Percentiles rank a stretch among this genome's conserved stretches.
Conservation (phyloP, 2,797 vertebrate genomes). For the Prionace glauca region DNA sequence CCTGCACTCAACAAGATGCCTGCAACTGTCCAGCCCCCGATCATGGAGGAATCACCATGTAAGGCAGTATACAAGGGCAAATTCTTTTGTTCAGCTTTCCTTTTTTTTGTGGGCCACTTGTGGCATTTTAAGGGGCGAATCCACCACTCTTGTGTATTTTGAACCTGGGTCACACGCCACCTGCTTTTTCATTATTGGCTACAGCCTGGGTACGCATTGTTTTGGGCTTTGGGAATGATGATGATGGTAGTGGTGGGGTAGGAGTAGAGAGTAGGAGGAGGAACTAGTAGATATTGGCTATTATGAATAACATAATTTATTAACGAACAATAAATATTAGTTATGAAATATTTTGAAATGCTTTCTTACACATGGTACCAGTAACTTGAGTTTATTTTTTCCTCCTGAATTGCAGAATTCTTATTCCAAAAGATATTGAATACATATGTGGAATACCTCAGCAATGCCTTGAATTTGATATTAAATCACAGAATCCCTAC, state of each 20-base stretch:
- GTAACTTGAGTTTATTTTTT: neutral
- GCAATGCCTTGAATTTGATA: neutral
- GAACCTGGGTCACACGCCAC: neutral
- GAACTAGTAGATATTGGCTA: neutral
- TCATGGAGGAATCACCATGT: too few relatives aligned
- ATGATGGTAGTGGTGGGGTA: neutral
- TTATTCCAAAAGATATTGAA: neutral
- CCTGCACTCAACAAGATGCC: too few relatives aligned
- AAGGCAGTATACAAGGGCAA: too few relatives aligned
- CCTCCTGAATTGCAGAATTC: neutral
- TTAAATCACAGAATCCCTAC: too few relatives aligned
- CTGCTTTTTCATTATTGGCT: neutral
- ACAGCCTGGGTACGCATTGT: neutral
- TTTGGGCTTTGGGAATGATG: neutral
- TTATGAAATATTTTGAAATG: slow-evolving; percentile 26
- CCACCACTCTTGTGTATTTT: too few relatives aligned
- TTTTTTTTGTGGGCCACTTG: too few relatives aligned
- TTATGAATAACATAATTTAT: neutral
- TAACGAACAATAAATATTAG: neutral
- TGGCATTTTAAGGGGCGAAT: too few relatives aligned
- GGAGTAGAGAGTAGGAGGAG: neutral
- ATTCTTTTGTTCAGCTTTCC: too few relatives aligned
- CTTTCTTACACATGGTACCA: neutral
- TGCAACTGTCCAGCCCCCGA: too few relatives aligned
- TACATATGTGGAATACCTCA: neutral